Base-by-base conservation (phyloP, 2,888 invertebrate species). In the Andrena flavipes region DNA sequence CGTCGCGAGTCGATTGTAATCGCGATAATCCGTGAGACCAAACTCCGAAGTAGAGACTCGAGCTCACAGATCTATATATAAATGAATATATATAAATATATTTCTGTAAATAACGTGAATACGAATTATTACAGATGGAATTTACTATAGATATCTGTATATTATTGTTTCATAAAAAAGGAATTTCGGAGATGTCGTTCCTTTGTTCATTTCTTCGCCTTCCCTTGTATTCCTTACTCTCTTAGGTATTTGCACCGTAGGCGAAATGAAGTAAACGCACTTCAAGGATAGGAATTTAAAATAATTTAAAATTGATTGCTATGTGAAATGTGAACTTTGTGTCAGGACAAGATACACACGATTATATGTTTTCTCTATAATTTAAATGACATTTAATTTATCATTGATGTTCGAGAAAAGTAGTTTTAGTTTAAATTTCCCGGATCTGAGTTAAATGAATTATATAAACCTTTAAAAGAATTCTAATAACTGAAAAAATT, bases 91-190 rank as follows among this genome's bases (percentile, higher is more conserved):
- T 62, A 70, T 65, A 77, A 75, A 89, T 89, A 88, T 89, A 89
- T 86, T 88, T 90, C 90, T 89, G 89, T 89, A 89, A 89, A 89
- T 89, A 89, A 88, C 63, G 72, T 84, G 84, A 82, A 85, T 83
- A 87, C 85, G 84, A 87, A 90, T 90, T 87, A 90, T 84, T 88
- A 89, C 81, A 79, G 81, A 88, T 89, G 89, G 81, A 86, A 91
- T 90, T 87, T 89, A 90, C 87, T 84, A 90, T 91, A 91, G 84
- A 90, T 90, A 91, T 89, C 87, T 91, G 89, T 91, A 91, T 86
- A 89, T 85, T 89, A 91, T 90, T 91, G 91, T 91, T 91, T 91
- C 87, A 84, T 91, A 91, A 90, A 89, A 90, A 91, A 90, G 71
- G 54, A 71, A 78, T 78, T 56, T 68, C 60, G 76, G 64, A 82